A percentile compares a stretch with the other conserved stretches of the same genome.
These are phyloP conservation scores for Clepsis dumicolana DNA, from an alignment of 2,888 invertebrate species.

Conservation along the genomic window DNA sequence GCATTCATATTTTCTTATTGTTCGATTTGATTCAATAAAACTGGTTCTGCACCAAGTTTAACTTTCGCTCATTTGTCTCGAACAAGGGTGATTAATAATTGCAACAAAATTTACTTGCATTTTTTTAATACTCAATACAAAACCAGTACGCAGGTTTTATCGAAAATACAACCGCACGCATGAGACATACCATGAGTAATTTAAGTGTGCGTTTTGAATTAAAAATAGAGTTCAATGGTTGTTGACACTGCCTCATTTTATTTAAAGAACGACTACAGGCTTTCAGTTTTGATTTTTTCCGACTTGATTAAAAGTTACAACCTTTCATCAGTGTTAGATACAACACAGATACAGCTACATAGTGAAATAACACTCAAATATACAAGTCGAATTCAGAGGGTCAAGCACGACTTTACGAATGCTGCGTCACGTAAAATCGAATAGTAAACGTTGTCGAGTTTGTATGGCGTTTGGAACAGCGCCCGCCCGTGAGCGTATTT, in stretches of 20 bases:
- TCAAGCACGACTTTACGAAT: too few species aligned
- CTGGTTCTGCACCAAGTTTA: conserved; percentile 42
- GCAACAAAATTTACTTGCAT: conserved; percentile 35
- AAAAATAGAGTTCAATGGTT: background rate
- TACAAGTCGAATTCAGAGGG: too few species aligned
- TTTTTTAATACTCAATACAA: conserved; percentile 31
- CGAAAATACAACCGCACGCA: background rate
- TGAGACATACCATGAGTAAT: background rate
- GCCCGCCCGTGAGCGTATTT: too few species aligned
- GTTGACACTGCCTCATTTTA: background rate
- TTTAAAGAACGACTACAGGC: background rate
- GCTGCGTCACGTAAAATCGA: too few species aligned
- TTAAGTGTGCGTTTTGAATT: background rate
- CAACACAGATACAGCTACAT: too few species aligned
- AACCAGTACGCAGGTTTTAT: background rate
- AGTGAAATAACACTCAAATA: too few species aligned
- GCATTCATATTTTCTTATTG: conserved; percentile 33
- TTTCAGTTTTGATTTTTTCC: too few species aligned
- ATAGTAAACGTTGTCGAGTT: too few species aligned
- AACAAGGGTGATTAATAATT: conserved; percentile 42
- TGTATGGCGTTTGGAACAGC: too few species aligned
- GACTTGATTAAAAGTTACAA: background rate
- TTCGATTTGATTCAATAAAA: conserved; percentile 43
- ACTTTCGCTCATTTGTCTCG: conserved; percentile 45
- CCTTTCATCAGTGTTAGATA: background rate